phyloP scores from a whole-genome alignment of 2,113 vertebrate genomes.

The Vombatus ursinus region DNA sequence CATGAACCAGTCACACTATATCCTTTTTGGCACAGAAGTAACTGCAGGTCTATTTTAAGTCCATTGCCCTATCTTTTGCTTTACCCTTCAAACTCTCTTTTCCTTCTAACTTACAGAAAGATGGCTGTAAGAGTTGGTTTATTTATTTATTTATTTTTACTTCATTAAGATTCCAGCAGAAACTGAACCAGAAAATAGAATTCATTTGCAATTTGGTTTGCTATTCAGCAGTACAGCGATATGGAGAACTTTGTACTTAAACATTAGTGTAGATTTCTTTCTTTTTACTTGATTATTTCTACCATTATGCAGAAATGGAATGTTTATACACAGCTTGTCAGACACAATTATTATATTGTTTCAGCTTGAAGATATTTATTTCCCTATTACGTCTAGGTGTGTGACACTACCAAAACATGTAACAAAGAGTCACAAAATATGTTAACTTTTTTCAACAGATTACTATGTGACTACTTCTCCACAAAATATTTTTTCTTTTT shows the following conservation, averaged over 20 bases:
- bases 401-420: neutral
- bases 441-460: neutral
- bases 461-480: neutral
- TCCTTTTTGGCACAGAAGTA: neutral
- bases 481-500: neutral
- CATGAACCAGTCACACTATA: neutral
- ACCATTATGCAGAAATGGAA: slow-evolving; percentile 6
- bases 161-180: neutral
- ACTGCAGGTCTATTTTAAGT: neutral
- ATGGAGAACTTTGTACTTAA: neutral
- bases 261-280: slow-evolving; percentile 38
- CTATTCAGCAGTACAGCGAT: neutral
- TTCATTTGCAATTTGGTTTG: neutral
- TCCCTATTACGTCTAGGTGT: neutral
- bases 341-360: neutral
- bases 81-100: neutral
- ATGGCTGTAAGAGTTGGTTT: neutral
- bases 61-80: neutral
- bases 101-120: neutral
- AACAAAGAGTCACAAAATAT: neutral
- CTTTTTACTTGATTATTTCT: slow-evolving; percentile 35
- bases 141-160: neutral
- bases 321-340: slow-evolving; percentile 34
- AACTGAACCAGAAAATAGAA: neutral
- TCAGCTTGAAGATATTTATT: neutral